Conservation (phyloP, 1,140 invertebrate genomes). For the Drosophila trapezifrons region DNA sequence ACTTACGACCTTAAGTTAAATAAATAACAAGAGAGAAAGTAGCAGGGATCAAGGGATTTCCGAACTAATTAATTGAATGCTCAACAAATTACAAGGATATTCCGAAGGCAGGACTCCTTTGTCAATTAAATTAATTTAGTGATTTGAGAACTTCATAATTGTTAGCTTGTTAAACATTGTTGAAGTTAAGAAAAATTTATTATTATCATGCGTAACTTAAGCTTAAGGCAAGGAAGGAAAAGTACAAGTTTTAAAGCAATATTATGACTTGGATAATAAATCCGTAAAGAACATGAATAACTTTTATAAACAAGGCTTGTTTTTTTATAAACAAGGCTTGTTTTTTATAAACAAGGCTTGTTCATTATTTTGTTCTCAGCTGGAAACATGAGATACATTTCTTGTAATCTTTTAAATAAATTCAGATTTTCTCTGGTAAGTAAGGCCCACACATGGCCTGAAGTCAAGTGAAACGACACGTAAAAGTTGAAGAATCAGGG, state of each 20-base stretch:
- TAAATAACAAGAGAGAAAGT: constrained; percentile 12
- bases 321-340: too few species aligned
- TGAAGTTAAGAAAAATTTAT: neutral
- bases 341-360: too few species aligned
- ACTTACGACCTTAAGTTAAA: constrained; percentile 7
- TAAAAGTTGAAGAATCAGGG: neutral
- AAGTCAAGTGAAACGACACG: neutral
- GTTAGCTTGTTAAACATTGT: neutral
- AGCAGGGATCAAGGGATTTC: neutral
- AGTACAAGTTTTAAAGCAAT: too few species aligned
- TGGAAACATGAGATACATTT: neutral
- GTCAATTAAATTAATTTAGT: constrained; percentile 13
- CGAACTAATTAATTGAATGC: constrained; percentile 14
- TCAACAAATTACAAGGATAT: constrained; percentile 6
- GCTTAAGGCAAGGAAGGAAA: neutral
- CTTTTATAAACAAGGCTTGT: neutral
- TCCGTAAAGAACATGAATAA: neutral
- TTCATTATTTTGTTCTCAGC: neutral
- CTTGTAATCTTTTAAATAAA: constrained; percentile 5
- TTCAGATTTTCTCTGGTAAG: neutral
- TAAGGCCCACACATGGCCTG: neutral
- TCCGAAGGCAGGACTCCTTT: neutral
- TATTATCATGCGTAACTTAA: too few species aligned
- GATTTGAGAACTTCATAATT: constrained; percentile 6
- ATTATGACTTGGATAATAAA: neutral